Conservation (phyloP, 1,140 invertebrate species). For the Magallana ariakensis region DNA sequence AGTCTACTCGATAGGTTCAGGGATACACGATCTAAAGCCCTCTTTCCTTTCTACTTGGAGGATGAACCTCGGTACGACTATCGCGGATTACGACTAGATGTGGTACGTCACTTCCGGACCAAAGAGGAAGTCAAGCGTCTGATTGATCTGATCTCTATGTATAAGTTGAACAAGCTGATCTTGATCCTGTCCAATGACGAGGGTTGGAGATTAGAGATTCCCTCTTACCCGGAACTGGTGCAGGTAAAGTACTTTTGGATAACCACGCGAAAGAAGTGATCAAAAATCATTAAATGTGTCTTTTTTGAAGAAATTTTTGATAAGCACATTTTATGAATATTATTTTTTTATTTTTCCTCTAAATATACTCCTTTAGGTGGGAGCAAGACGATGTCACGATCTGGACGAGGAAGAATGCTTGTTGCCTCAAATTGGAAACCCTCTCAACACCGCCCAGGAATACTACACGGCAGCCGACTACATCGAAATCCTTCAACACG, state of each 20-base stretch:
- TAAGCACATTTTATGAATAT: no score
- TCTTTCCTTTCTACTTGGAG: slow-evolving; percentile 42
- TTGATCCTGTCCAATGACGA: slow-evolving; percentile 70
- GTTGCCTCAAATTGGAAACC: slow-evolving; percentile 68
- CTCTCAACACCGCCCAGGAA: not conserved
- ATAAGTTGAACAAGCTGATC: slow-evolving; percentile 70
- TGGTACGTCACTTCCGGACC: slow-evolving; percentile 64
- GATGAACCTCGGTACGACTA: slow-evolving; percentile 64
- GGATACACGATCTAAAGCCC: slow-evolving; percentile 34
- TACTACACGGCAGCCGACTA: slow-evolving; percentile 64
- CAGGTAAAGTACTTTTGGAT: slow-evolving; percentile 47
- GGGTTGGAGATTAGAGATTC: slow-evolving; percentile 70
- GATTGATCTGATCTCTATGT: slow-evolving; percentile 67
- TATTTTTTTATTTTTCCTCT: no score
- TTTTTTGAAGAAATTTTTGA: no score
- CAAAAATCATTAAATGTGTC: no score
- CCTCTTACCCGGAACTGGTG: slow-evolving; percentile 62
- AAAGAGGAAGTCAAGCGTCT: slow-evolving; percentile 60
- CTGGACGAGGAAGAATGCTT: slow-evolving; percentile 65
- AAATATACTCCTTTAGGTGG: slow-evolving; percentile 63
- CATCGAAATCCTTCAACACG: slow-evolving; percentile 70
- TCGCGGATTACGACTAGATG: slow-evolving; percentile 68
- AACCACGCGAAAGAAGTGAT: no score
- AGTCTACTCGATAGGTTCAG: slow-evolving; percentile 57
- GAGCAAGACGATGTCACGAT: slow-evolving; percentile 72